phyloP scores from a whole-genome alignment of 2,113 vertebrate species.

The Ciconia maguari region DNA sequence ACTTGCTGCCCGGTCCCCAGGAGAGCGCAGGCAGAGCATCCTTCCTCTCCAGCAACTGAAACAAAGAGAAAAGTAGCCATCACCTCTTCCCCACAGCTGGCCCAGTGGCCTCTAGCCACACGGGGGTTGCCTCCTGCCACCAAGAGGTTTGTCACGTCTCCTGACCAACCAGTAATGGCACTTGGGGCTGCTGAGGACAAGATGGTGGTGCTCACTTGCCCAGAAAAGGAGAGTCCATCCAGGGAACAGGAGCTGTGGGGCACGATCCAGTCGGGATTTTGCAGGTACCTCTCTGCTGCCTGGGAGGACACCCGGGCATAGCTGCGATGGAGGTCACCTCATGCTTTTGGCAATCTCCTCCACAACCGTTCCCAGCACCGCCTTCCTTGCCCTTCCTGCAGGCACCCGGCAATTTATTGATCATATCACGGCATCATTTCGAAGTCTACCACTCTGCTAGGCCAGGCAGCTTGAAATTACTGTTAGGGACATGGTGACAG shows the following conservation, averaged over 20 bases:
- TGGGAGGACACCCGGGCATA: not conserved
- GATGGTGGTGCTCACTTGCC: not conserved
- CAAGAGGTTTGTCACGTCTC: not conserved
- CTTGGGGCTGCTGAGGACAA: not conserved
- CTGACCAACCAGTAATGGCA: fast-evolving
- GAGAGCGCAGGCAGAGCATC: not conserved
- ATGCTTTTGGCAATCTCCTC: not conserved
- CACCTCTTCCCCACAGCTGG: not conserved
- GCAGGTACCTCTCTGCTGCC: not conserved
- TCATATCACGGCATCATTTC: not conserved
- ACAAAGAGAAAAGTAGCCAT: not conserved
- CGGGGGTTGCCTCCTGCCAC: not conserved
- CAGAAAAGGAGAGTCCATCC: not conserved
- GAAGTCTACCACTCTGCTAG: not conserved
- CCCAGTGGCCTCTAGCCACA: not conserved
- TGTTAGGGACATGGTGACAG: not conserved
- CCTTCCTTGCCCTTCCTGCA: not conserved
- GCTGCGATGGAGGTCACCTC: not conserved
- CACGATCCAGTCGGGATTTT: not conserved
- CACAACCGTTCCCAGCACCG: not conserved
- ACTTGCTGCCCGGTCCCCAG: fast-evolving
- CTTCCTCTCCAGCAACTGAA: not conserved
- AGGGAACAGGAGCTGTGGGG: not conserved
- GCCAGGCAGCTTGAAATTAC: not conserved
- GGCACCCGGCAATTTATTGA: not conserved